Conservation (phyloP, 2,797 vertebrate genomes). For the Brotula barbata region DNA sequence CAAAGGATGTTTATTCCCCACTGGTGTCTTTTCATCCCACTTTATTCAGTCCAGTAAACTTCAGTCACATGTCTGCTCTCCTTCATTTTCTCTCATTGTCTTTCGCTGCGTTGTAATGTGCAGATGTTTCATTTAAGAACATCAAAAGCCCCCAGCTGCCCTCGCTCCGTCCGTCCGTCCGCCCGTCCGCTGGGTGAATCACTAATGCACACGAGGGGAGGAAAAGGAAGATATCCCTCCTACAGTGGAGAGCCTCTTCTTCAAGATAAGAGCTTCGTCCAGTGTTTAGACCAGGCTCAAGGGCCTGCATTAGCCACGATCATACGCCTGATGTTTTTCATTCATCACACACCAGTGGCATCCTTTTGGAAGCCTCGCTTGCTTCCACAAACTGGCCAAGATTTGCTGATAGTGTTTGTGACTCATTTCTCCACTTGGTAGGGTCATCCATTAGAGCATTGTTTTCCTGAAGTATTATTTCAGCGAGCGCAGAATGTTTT, state of each 20-base stretch:
- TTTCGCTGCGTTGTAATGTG: constrained; percentile 20
- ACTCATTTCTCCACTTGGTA: constrained; percentile 19
- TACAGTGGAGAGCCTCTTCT: constrained; percentile 6
- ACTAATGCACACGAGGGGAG: constrained; percentile 16
- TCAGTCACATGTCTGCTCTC: constrained; percentile 44
- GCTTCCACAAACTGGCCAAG: constrained; percentile 3
- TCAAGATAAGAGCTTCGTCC: constrained; percentile 40
- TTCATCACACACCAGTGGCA: constrained; percentile 12
- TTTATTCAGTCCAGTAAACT: constrained; percentile 51
- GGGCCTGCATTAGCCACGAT: constrained; percentile 26
- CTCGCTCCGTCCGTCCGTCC: constrained; percentile 4
- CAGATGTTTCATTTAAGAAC: constrained; percentile 61
- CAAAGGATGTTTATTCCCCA: constrained; percentile 49
- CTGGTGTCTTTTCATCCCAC: constrained; percentile 45
- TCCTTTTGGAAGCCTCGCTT: constrained; percentile 6
- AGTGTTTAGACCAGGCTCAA: constrained; percentile 32
- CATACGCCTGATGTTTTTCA: constrained; percentile 11
- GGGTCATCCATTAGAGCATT: constrained; percentile 14
- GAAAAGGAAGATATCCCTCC: constrained; percentile 2
- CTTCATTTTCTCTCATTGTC: constrained; percentile 7
- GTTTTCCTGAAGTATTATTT: constrained; percentile 27
- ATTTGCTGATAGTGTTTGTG: constrained; percentile 18
- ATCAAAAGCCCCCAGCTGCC: constrained; percentile 38
- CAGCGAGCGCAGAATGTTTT: constrained; percentile 20
- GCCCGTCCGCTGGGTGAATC: constrained; percentile 17